phyloP scores from a whole-genome alignment of 2,113 vertebrate species.

The Oplegnathus fasciatus region DNA sequence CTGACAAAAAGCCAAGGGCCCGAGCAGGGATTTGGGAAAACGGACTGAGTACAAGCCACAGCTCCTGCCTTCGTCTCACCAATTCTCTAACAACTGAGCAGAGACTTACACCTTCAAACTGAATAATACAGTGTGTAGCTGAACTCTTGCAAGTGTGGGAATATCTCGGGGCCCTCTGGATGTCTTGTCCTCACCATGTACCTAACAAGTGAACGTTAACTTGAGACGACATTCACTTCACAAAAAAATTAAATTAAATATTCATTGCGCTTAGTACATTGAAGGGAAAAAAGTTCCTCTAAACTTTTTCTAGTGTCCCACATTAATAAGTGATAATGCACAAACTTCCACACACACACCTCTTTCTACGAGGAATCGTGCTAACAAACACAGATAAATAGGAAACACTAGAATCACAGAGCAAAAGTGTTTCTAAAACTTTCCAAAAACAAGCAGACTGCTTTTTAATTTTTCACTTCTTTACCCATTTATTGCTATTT shows the following conservation, averaged over 20 bases:
- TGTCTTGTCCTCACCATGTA: constrained; percentile 23
- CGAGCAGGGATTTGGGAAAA: neutral
- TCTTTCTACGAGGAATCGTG: neutral
- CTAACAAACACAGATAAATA: constrained; percentile 15
- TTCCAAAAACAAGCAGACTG: neutral
- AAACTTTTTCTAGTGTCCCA: constrained; percentile 19
- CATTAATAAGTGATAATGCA: constrained; percentile 35
- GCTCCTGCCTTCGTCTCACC: constrained; percentile 3
- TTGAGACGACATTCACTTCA: constrained; percentile 25
- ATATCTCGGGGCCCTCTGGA: constrained; percentile 15
- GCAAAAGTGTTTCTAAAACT: neutral
- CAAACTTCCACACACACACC: neutral
- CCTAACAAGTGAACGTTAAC: constrained; percentile 33
- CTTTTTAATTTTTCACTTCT: constrained; percentile 18
- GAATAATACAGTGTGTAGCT: constrained; percentile 17
- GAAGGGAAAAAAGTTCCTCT: constrained; percentile 9
- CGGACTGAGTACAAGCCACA: neutral
- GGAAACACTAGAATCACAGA: neutral
- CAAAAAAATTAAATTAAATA: constrained; percentile 30
- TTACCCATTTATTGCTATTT: constrained; percentile 18
- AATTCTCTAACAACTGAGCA: constrained; percentile 5
- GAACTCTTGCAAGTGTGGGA: constrained; percentile 22
- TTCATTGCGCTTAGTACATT: constrained; percentile 26
- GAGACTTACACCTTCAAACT: constrained; percentile 18
- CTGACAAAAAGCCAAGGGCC: neutral